phyloP scores from a whole-genome alignment of 1,140 invertebrate genomes.

The Penaeus japonicus region DNA sequence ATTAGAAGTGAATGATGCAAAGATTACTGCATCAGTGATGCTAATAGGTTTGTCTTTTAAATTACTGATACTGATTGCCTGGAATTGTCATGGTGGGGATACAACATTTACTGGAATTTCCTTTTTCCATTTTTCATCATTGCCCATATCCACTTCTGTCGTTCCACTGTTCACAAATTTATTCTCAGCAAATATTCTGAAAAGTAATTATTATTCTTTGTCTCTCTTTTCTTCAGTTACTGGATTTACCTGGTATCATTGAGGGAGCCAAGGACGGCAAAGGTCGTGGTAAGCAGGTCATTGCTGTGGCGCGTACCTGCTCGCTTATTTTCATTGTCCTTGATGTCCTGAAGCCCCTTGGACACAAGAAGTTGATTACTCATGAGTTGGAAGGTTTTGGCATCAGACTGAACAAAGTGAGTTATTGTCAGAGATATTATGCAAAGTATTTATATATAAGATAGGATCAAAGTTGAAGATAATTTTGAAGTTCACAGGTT shows the following conservation, averaged over 20 bases:
- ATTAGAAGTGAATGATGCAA: too few species aligned
- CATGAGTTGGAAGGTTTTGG: conserved; percentile 99
- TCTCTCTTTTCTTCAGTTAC: conserved; percentile 72
- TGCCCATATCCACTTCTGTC: background rate
- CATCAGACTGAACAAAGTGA: conserved; percentile 81
- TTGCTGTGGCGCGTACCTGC: conserved; percentile 98
- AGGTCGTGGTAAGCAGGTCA: conserved; percentile 97
- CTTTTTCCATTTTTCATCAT: background rate
- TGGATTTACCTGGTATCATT: conserved; percentile 99
- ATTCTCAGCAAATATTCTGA: background rate
- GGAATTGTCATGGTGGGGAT: too few species aligned
- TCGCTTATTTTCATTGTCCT: conserved; percentile 98
- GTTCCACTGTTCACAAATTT: background rate
- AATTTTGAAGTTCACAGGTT: too few species aligned
- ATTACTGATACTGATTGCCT: too few species aligned
- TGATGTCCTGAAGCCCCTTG: conserved; percentile 96
- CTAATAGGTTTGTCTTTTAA: too few species aligned
- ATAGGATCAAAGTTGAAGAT: too few species aligned
- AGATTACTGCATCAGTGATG: too few species aligned
- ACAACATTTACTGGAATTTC: background rate
- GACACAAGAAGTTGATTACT: conserved; percentile 95
- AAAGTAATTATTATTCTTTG: background rate
- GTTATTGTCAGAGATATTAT: too few species aligned
- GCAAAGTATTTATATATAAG: too few species aligned
- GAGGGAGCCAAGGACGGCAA: conserved; percentile 99